phyloP scores from a whole-genome alignment of 2,797 vertebrate species.

The Sitta carolinensis region DNA sequence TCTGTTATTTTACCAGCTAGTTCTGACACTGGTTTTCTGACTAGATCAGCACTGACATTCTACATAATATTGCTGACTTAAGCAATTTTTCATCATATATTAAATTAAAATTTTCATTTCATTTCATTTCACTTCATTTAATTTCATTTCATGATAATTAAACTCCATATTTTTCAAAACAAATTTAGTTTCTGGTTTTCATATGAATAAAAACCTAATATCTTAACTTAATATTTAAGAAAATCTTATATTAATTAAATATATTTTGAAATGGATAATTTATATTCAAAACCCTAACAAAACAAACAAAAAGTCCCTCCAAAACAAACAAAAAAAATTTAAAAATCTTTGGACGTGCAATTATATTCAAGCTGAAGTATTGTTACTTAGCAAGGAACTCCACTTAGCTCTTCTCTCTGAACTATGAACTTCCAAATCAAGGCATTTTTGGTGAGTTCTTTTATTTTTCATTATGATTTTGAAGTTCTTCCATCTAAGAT shows the following conservation, averaged over 20 bases:
- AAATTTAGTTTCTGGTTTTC: background rate
- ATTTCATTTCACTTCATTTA: background rate
- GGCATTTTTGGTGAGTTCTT: background rate
- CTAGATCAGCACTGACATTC: background rate
- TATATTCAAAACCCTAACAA: background rate
- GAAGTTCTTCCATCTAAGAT: background rate
- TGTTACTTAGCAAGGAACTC: background rate
- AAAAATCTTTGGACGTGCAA: fast-evolving
- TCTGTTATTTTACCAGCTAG: background rate
- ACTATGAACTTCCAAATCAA: background rate
- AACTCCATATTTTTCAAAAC: fast-evolving
- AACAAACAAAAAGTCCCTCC: background rate
- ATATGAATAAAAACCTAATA: background rate
- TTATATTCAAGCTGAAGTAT: background rate
- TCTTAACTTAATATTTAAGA: background rate
- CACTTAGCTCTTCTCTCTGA: background rate
- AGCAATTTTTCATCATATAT: background rate
- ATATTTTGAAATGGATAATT: background rate
- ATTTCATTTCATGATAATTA: background rate
- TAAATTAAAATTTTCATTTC: too few relatives aligned
- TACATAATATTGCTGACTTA: background rate
- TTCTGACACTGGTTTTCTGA: background rate
- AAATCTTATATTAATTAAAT: background rate
- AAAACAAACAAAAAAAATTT: background rate
- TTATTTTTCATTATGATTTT: background rate